Percentiles rank a stretch among this genome's conserved stretches.
Evolutionary conservation across 2,888 invertebrate species (phyloP).

Genomic region (Nomada lathburiana): DNA sequence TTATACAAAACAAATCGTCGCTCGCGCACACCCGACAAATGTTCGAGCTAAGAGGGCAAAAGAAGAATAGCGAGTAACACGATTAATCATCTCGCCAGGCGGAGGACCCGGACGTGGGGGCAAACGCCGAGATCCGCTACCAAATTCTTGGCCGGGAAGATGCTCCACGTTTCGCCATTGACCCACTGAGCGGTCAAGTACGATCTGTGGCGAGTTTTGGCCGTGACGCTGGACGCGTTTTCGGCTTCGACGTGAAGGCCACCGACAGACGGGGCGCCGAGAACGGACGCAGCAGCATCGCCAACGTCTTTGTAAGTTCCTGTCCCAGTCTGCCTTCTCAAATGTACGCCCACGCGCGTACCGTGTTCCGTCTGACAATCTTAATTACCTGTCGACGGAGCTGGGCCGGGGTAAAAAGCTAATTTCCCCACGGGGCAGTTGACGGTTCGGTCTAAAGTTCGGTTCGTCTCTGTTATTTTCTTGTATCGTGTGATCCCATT

Average conservation of each 20-base stretch:
- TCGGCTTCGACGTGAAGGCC: conserved; percentile 95
- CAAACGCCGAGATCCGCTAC: conserved; percentile 92
- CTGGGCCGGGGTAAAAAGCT: conserved; percentile 26
- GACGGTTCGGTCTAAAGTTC: background rate
- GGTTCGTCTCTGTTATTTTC: background rate
- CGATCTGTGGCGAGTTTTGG: conserved; percentile 89
- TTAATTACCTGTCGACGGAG: conserved; percentile 52
- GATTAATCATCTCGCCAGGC: conserved; percentile 85
- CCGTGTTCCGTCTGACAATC: background rate
- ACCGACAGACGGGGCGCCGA: conserved; percentile 93
- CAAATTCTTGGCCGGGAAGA: conserved; percentile 91
- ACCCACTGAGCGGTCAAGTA: conserved; percentile 91
- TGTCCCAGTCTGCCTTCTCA: background rate
- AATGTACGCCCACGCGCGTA: background rate
- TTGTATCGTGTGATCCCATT: background rate
- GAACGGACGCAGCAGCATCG: conserved; percentile 93
- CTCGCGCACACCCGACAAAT: no score
- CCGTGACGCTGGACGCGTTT: conserved; percentile 90
- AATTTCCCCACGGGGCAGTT: conserved; percentile 40
- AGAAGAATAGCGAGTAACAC: background rate
- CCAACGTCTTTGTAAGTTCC: conserved; percentile 92
- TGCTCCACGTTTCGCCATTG: conserved; percentile 91
- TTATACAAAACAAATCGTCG: no score
- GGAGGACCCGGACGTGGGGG: conserved; percentile 90
- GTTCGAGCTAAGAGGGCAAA: background rate